phyloP scores from a whole-genome alignment of 2,888 invertebrate genomes.

The Eumacrocentrus americanus region DNA sequence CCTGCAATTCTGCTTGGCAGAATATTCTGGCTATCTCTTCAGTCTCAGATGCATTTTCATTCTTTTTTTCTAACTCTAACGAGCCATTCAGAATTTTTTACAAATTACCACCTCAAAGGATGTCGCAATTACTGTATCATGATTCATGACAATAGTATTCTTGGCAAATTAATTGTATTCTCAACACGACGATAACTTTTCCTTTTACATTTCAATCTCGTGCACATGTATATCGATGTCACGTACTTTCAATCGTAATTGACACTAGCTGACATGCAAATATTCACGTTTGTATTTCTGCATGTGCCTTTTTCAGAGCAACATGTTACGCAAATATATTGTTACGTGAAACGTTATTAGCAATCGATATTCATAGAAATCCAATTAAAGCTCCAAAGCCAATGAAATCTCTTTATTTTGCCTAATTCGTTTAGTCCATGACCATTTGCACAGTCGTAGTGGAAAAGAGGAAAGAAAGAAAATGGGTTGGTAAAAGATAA shows the following conservation, averaged over 20 bases:
- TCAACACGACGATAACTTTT: not conserved
- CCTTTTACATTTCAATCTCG: not conserved
- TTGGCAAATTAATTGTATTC: not conserved
- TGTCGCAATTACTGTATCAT: not conserved
- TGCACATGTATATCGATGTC: not conserved
- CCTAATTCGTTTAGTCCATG: conserved; percentile 4
- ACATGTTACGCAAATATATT: not conserved
- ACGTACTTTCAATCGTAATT: conserved; percentile 17
- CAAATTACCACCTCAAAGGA: too few relatives aligned
- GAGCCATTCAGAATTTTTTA: too few relatives aligned
- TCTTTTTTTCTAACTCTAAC: too few relatives aligned
- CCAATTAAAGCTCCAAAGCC: conserved; percentile 8
- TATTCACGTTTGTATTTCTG: not conserved
- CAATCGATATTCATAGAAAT: not conserved
- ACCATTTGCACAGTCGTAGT: not conserved
- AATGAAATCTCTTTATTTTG: not conserved
- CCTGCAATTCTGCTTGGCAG: conserved; percentile 34
- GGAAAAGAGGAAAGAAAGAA: not conserved
- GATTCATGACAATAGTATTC: conserved; percentile 1
- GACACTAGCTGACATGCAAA: conserved; percentile 12
- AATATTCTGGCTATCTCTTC: conserved; percentile 29
- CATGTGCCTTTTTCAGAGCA: not conserved
- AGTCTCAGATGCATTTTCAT: too few relatives aligned
- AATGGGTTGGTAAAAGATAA: not conserved
- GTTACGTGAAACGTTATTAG: not conserved